Base-by-base conservation (phyloP, 2,113 vertebrate genomes). In the Aphelocoma coerulescens region DNA sequence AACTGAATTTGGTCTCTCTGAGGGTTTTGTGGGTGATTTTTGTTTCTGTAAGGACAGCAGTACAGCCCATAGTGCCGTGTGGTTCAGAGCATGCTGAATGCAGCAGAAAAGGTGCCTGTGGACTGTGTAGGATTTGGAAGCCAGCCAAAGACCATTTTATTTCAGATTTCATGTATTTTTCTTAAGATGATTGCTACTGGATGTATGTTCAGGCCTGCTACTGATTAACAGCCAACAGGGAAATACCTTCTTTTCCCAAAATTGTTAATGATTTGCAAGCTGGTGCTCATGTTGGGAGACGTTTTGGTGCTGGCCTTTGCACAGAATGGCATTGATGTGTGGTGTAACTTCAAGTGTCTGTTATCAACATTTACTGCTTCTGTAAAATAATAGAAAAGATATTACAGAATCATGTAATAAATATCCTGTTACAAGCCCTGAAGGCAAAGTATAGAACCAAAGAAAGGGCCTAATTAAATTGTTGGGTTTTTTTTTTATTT, bases 41-140 rank as follows among this genome's bases (percentile, higher is more conserved):
- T n/a, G n/a, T 33, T 75, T 81, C 24, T 19, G 1, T 59, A 39
- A 33, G 19, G 61, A 23, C 81, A 27, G 0, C 26, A 35, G 43
- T 13, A 5, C 22, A 43, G 62, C 51, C 32, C 0, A 0, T 24
- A 16, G 37, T n/a, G 52, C 71, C 1, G 0, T 22, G 62, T 46
- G 54, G n/a, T 68, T 73, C 58, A 51, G 58, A 66, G 62, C 23
- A 0, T 4, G 28, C 81, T 79, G 66, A 66, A 82, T 23, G 49
- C 44, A 41, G 15, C 19, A 59, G 62, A 58, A 62, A 59, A 55
- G 54, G 74, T 92, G 44, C 61, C 66, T 71, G 54, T 65, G 48
- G n/a, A 28, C 57, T 77, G 0, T 2, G 16, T 24, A 74, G 62
- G 30, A 32, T 85, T 91, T 91, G 93, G 67, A 89, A 88, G 74